Base-by-base conservation (phyloP, 2,888 invertebrate species). In the Hydraecia micacea region DNA sequence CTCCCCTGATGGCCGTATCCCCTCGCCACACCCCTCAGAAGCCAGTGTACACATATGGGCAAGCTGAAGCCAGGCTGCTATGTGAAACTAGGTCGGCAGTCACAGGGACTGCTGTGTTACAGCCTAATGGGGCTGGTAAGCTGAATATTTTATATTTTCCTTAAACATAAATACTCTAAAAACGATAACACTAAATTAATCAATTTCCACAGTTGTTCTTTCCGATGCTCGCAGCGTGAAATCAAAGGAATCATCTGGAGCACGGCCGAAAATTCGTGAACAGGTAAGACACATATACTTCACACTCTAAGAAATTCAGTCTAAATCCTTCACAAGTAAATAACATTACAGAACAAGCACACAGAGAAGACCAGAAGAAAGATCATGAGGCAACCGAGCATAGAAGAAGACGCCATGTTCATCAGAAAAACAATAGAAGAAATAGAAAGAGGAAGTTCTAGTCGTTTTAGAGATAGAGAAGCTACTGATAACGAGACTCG, bases 1-100 rank as follows among this genome's bases (percentile, higher is more conserved):
- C 98, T 13, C 98, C 98, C 0, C 94, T 98, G 75, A 95, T 98
- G 70, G 97, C 98, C 0, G 97, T 97, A 8, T 97, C 97, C 28
- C 97, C 97, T 0, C 94, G 97, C 7, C 97, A 97, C 75, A 97
- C 97, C 55, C 97, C 98, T 58, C 98, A 98, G 91, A 98, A 98
- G 63, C 98, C 98, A 0, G 97, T 98, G 2, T 98, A 98, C 90
- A 97, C 97, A 42, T 98, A 98, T 87, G 98, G 97, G 0, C 97
- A 97, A 75, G 97, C 98, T 81, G 97, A 97, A 81, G 97, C 95
- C 91, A 95, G 94, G 93, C 95, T 96, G 62, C 89, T 96, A 0
- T 96, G 96, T 81, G 96, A 96, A 82, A 96, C 96, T 46, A 96
- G 93, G 75, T 92, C 96, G 0, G 95, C 96, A 0, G 92, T 96